These are phyloP conservation scores for Oreortyx pictus DNA, from an alignment of 2,797 vertebrate genomes.

Conservation along the genomic window DNA sequence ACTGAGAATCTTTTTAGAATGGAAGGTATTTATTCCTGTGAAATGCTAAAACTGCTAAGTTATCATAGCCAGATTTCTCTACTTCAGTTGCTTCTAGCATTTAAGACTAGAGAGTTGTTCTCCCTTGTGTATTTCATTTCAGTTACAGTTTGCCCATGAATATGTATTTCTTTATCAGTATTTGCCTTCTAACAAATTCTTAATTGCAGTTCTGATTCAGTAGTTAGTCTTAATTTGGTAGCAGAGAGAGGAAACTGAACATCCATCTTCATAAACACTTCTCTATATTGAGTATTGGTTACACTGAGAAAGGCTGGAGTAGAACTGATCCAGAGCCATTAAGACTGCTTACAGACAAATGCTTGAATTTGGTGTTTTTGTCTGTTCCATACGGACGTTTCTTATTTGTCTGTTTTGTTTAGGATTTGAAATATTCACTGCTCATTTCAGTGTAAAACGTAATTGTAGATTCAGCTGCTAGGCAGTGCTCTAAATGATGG, in stretches of 20 bases:
- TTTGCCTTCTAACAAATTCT: conserved; percentile 15
- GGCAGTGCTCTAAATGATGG: background rate
- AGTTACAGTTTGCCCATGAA: background rate
- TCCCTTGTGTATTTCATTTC: conserved; percentile 10
- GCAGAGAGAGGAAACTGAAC: background rate
- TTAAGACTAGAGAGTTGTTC: background rate
- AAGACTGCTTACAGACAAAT: background rate
- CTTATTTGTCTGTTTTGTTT: background rate
- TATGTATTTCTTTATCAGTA: background rate
- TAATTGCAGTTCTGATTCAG: conserved; percentile 17
- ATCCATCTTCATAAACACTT: background rate
- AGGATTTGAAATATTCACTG: background rate
- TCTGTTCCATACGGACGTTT: background rate
- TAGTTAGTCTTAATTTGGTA: background rate
- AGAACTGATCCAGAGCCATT: background rate
- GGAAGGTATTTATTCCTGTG: background rate
- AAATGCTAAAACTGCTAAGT: background rate
- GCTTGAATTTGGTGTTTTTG: background rate
- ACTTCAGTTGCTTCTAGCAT: background rate
- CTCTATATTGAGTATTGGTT: background rate
- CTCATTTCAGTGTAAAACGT: background rate
- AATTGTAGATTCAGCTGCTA: background rate
- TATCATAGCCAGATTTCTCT: background rate
- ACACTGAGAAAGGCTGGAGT: background rate
- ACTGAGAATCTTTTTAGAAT: background rate